Evolutionary conservation across 2,888 invertebrate genomes (phyloP), one percentile per base, ranked within the genome.

Genomic region (Malachius bipustulatus): DNA sequence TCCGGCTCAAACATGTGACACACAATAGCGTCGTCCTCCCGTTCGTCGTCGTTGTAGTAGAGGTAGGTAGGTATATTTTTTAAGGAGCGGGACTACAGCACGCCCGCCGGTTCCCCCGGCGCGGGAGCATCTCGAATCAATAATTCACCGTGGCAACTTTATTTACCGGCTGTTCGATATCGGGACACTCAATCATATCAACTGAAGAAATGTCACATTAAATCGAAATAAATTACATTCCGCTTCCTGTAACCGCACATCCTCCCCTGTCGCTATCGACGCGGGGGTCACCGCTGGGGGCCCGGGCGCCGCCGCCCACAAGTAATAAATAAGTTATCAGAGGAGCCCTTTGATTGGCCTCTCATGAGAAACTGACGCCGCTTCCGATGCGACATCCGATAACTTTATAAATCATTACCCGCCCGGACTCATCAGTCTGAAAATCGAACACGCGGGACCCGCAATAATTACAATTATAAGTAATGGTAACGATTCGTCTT

Each of bases 121-220:
- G n/a, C n/a, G n/a, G n/a, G n/a, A n/a, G n/a, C n/a, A 19, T 19
- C 24, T 19, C 24, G n/a, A 19, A 19, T 19, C 24, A 19, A 19
- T 19, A 19, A 19, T 8, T 6, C n/a, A 8, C n/a, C 6, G 24
- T 6, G 6, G 24, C 6, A 19, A 19, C n/a, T 19, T 19, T 19
- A 19, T 19, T 19, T 19, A 19, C 24, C n/a, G 24, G 6, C n/a
- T n/a, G 24, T 19, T 19, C 24, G 24, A 19, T 19, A 19, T 19
- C 24, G 24, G 24, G 24, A 19, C 24, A 19, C 24, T 19, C 24
- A 19, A 19, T 19, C 24, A 19, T 19, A 19, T 19, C 24, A 19
- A 19, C 24, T 19, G 24, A 8, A 19, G 24, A 19, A 19, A 19
- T 19, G 24, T n/a, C 24, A 19, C n/a, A 19, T 19, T 19, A 19